phyloP scores from a whole-genome alignment of 1,140 invertebrate species.

The Rhizoglyphus robini region DNA sequence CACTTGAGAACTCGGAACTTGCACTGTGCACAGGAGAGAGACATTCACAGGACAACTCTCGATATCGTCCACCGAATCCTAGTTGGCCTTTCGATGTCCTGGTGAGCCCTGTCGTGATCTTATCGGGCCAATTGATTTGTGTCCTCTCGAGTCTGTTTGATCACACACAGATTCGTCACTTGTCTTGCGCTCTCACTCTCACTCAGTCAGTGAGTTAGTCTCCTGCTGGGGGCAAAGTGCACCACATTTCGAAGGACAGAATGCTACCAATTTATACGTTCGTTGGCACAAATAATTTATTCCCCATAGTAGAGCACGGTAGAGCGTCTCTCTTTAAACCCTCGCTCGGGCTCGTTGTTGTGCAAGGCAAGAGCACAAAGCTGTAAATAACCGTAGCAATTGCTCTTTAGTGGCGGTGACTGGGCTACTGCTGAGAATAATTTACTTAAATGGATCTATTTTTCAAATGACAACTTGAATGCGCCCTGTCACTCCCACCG shows the following conservation, averaged over 20 bases:
- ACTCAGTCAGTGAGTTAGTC: not conserved
- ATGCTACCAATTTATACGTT: not conserved
- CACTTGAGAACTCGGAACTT: too few relatives aligned
- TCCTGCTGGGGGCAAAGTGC: not conserved
- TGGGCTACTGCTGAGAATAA: too few relatives aligned
- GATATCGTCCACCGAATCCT: too few relatives aligned
- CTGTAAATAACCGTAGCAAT: not conserved
- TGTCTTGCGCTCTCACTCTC: not conserved
- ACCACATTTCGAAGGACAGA: too few relatives aligned
- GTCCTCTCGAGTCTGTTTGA: too few relatives aligned
- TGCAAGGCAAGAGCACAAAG: not conserved
- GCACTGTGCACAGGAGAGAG: too few relatives aligned
- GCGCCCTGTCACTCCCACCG: not conserved
- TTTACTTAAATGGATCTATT: not conserved
- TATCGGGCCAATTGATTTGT: too few relatives aligned
- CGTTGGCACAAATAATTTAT: not conserved
- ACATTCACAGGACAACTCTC: too few relatives aligned
- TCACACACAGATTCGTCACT: too few relatives aligned
- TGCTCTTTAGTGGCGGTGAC: not conserved
- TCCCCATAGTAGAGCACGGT: too few relatives aligned
- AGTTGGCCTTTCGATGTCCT: too few relatives aligned
- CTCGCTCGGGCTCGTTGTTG: not conserved
- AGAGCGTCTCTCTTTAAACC: not conserved
- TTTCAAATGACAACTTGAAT: not conserved
- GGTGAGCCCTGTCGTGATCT: too few relatives aligned